Evolutionary conservation across 2,797 vertebrate species (phyloP).

Genomic region (Microcaecilia unicolor): DNA sequence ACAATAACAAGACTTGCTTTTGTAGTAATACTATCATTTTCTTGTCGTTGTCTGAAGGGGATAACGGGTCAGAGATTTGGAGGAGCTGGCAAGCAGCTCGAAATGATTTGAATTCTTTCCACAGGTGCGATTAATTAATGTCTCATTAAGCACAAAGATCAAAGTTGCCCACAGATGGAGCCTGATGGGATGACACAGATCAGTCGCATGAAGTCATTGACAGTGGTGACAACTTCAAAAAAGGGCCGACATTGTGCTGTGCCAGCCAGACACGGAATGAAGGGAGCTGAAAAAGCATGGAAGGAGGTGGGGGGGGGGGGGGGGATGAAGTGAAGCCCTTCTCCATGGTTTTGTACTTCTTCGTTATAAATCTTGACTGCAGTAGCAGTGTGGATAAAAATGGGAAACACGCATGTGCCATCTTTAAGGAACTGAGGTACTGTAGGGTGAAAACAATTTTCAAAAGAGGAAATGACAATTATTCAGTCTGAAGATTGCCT

Average conservation of each 20-base stretch:
- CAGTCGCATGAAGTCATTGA: conserved; percentile 1
- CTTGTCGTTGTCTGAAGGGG: conserved; percentile 24
- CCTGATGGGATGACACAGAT: conserved; percentile 16
- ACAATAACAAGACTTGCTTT: conserved; percentile 39
- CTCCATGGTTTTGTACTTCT: background rate
- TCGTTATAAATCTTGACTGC: too few species aligned
- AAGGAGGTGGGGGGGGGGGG: background rate
- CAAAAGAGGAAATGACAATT: too few species aligned
- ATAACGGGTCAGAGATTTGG: conserved; percentile 36
- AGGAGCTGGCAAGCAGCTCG: conserved; percentile 11
- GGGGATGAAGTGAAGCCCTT: background rate
- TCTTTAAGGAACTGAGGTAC: too few species aligned
- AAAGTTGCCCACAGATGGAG: conserved; percentile 33
- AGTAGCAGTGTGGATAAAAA: too few species aligned
- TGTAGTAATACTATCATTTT: conserved; percentile 33
- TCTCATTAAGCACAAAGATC: conserved; percentile 42
- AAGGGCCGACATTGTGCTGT: conserved; percentile 6
- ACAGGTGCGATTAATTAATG: conserved; percentile 46
- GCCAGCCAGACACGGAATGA: background rate
- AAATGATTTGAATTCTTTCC: conserved; percentile 28
- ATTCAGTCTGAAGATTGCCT: too few species aligned
- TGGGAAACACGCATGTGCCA: too few species aligned
- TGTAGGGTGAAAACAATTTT: too few species aligned
- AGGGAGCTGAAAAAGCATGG: rapidly evolving
- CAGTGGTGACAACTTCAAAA: conserved; percentile 9